Percentiles rank a stretch among this genome's conserved stretches.
These are phyloP conservation scores for Bufo bufo DNA, from an alignment of 2,113 vertebrate species.

Conservation along the genomic window DNA sequence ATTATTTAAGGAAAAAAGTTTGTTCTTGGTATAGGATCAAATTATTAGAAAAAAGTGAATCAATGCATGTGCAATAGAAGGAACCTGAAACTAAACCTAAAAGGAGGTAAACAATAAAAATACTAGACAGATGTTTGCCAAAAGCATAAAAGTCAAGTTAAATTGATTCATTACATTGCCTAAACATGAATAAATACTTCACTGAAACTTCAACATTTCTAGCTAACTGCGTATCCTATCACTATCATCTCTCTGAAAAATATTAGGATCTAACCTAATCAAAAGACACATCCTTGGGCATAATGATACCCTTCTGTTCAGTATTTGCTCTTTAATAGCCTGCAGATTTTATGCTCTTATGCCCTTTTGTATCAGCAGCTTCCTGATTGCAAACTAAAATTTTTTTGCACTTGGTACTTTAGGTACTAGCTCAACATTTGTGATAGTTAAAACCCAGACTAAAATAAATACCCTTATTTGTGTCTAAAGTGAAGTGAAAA, in stretches of 20 bases:
- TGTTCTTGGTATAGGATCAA: not conserved
- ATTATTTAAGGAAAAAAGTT: not conserved
- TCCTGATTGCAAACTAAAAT: constrained; percentile 36
- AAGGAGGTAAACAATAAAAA: not conserved
- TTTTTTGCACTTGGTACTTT: not conserved
- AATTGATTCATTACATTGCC: constrained; percentile 10
- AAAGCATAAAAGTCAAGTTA: not conserved
- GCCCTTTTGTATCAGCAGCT: constrained; percentile 30
- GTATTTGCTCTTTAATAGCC: constrained; percentile 27
- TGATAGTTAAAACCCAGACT: not conserved
- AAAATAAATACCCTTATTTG: not conserved
- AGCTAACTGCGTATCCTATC: not conserved
- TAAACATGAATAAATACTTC: constrained; percentile 9
- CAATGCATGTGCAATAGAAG: not conserved
- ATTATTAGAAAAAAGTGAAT: not conserved
- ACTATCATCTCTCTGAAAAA: constrained; percentile 7
- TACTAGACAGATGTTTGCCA: not conserved
- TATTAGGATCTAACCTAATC: not conserved
- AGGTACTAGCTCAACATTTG: constrained; percentile 6
- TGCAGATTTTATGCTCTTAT: not conserved
- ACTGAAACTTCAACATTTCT: not conserved
- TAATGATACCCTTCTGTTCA: constrained; percentile 37
- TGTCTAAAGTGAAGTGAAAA: not conserved
- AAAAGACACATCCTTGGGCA: constrained; percentile 20
- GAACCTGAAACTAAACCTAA: not conserved